Evolutionary conservation across 2,113 vertebrate species (phyloP), one percentile per base, ranked within the genome.

Genomic region (Callocephalon fimbriatum): DNA sequence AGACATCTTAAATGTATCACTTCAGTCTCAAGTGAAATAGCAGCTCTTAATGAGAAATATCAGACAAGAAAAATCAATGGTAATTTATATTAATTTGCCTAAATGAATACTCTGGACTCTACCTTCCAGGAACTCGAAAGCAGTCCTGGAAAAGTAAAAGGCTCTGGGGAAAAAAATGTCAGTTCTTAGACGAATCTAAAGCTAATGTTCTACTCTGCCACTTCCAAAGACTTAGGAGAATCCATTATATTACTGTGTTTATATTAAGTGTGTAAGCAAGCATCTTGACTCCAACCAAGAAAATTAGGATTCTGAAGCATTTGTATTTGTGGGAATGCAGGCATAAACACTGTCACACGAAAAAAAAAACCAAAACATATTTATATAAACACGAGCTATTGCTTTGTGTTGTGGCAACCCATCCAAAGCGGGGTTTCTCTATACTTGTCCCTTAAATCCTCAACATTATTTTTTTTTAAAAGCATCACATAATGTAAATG

Each of bases 381-480:
- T 90, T 58, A 37, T 72, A 81, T 62, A 4, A 95, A 90, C 77
- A 89, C n/a, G 47, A 95, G 4, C 22, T 88, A 80, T 80, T 83
- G 17, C 11, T 95, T 62, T 71, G 50, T 10, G 22, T 93, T 82
- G 17, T 93, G 48, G 45, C 18, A 96, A 96, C 88, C 38, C 20
- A 85, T 50, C 17, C 15, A 71, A 5, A 14, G 48, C 15, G 15
- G 79, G 59, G 4, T 15, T 82, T 62, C 31, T 70, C 31, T 29
- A 3, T 54, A 31, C 19, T 92, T 74, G 5, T 4, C 27, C n/a
- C n/a, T 93, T 42, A 92, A 91, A 78, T 51, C 32, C 32, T 58
- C 21, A 35, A 23, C 13, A 58, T 58, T n/a, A 58, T 58, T 58
- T 35, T 22, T 58, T 15, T 58, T 58, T 35, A 9, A 58, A 58